Base-by-base conservation (phyloP, 2,113 vertebrate species). In the Empidonax traillii region DNA sequence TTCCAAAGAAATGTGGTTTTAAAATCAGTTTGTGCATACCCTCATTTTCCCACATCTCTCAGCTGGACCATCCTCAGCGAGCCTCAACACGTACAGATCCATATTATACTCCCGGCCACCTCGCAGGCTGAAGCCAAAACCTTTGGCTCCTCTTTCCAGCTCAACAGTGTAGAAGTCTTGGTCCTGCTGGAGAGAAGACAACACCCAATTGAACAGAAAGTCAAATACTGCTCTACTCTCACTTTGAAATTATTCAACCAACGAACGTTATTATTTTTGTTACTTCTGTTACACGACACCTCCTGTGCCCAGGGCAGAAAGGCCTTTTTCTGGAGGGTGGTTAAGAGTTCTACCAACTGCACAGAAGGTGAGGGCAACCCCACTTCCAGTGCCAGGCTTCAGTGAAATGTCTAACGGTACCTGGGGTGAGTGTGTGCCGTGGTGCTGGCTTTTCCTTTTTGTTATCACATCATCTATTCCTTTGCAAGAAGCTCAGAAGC, bases 41-140 rank as follows among this genome's bases (percentile, higher is more conserved):
- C 98, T 99, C 99, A 99, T 99, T 94, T 99, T 99, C 27, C 99
- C 99, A 91, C 99, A 99, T 94, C 99, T 98, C 90, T 99, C 99
- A 4, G 99, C 99, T 6, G 99, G 99, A 87, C 99, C 99, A 2
- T 99, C 99, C 97, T 99, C 99, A 10, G 99, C 99, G 76, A 99
- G 98, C 93, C 99, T 98, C 97, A 99, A 96, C 77, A 99, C 99
- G 23, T 99, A 99, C 86, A 99, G 99, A 95, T 99, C 99, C 99
- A 99, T 99, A 91, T 99, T 99, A 96, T 99, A 99, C 87, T 99
- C 99, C 86, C 99, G 98, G 66, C 99, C 99, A 17, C 99, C 99
- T 87, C 99, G 98, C 95, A 99, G 98, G 95, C 99, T 99, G 95
- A 99, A 99, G 92, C 99, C 99, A 91, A 99, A 99, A n/a, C 99